Conservation (phyloP, 1,140 invertebrate species). For the Cydia amplana region DNA sequence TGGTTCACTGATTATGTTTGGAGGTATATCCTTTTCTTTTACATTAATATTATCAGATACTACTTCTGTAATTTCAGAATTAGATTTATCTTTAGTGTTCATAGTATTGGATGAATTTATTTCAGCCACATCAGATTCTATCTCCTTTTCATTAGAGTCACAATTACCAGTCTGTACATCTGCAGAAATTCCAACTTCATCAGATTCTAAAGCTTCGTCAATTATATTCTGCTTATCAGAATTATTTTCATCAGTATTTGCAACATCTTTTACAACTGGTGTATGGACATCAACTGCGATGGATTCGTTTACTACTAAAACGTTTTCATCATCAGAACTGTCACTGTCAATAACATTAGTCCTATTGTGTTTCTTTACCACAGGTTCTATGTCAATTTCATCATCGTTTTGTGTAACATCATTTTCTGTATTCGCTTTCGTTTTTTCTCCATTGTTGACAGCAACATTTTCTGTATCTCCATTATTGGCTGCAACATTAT, state of each 20-base stretch:
- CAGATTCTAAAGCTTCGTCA: constrained; percentile 35
- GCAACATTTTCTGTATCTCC: constrained; percentile 35
- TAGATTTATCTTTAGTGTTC: constrained; percentile 15
- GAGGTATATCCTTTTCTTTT: constrained; percentile 28
- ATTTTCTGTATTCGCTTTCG: constrained; percentile 27
- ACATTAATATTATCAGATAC: constrained; percentile 30
- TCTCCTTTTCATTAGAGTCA: constrained; percentile 3
- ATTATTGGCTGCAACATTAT: constrained; percentile 34
- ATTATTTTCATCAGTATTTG: constrained; percentile 37
- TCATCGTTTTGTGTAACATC: constrained; percentile 22
- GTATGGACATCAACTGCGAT: constrained; percentile 42
- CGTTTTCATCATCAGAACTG: constrained; percentile 61
- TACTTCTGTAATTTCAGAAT: constrained; percentile 31
- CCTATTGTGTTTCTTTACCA: constrained; percentile 48
- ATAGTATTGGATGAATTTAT: constrained; percentile 18
- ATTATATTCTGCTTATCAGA: constrained; percentile 28
- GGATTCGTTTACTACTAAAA: constrained; percentile 39
- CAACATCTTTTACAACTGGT: constrained; percentile 6
- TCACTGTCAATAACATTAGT: constrained; percentile 62
- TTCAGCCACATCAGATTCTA: constrained; percentile 16
- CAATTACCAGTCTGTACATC: neutral
- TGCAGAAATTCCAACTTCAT: constrained; percentile 32
- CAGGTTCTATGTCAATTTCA: constrained; percentile 33
- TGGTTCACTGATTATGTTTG: constrained; percentile 30
- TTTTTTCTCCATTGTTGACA: constrained; percentile 32